Conservation (phyloP, 2,113 vertebrate genomes). For the Gavialis gangeticus region DNA sequence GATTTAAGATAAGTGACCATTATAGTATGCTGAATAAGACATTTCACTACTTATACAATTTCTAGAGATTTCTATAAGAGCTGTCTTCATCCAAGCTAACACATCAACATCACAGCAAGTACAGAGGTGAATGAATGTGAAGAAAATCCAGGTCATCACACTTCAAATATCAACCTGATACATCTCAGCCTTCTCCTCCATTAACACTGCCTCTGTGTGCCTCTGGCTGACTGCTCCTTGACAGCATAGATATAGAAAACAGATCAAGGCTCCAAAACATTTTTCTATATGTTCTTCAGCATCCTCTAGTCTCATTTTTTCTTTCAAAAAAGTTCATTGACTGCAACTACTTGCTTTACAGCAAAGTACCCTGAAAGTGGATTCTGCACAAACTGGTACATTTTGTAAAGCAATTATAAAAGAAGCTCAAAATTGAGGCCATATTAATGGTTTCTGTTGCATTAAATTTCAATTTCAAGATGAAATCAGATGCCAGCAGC, state of each 20-base stretch:
- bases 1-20: slow-evolving; percentile 4
- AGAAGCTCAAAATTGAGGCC: slow-evolving; percentile 30
- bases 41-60: slow-evolving; percentile 32
- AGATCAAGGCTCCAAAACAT: slow-evolving; percentile 39
- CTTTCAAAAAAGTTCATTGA: slow-evolving; percentile 52
- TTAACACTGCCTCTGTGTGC: slow-evolving; percentile 4
- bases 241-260: slow-evolving; percentile 7
- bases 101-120: slow-evolving; percentile 24
- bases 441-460: neutral
- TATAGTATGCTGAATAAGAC: slow-evolving; percentile 17
- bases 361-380: slow-evolving; percentile 14
- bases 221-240: slow-evolving; percentile 22
- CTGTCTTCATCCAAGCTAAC: slow-evolving; percentile 11
- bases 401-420: neutral
- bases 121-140: slow-evolving; percentile 11
- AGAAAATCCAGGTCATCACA: slow-evolving; percentile 37
- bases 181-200: slow-evolving; percentile 24
- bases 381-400: neutral
- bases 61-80: slow-evolving; percentile 21
- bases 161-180: slow-evolving; percentile 40
- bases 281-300: slow-evolving; percentile 17
- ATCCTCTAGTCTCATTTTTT: slow-evolving; percentile 54
- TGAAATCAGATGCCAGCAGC: slow-evolving; percentile 14
- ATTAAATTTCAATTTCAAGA: slow-evolving; percentile 9
- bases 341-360: slow-evolving; percentile 13